Evolutionary conservation across 2,113 vertebrate genomes (phyloP).

Genomic region (Orthonyx spaldingii): DNA sequence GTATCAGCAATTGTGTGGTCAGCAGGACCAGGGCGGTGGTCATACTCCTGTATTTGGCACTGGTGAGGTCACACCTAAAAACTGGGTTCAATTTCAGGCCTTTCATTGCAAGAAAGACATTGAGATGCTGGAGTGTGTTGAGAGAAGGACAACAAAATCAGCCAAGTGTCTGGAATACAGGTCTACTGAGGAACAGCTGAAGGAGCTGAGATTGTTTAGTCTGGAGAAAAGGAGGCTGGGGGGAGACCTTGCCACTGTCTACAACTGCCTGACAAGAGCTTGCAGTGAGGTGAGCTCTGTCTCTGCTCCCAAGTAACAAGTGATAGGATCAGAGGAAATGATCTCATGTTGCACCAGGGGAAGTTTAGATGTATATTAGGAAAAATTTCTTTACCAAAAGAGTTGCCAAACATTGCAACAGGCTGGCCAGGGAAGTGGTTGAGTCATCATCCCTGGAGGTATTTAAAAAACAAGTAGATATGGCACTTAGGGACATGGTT

Average conservation of each 20-base stretch:
- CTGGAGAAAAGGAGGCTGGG: background rate
- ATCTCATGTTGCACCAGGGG: background rate
- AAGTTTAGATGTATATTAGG: background rate
- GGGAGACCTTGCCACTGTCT: background rate
- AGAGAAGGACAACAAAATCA: background rate
- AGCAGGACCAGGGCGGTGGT: background rate
- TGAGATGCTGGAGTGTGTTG: background rate
- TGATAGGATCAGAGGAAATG: background rate
- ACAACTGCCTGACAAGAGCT: background rate
- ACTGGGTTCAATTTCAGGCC: background rate
- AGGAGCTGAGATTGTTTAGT: background rate
- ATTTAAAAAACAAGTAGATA: background rate
- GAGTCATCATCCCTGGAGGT: background rate
- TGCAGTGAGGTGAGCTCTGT: fast-evolving
- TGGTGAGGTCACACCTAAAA: background rate
- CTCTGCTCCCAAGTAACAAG: background rate
- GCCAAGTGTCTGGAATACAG: no score
- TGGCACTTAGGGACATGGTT: background rate
- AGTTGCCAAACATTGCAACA: fast-evolving
- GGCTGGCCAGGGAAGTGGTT: background rate
- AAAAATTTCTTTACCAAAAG: background rate
- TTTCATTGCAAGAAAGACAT: background rate
- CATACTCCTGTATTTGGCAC: fast-evolving
- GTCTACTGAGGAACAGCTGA: background rate
- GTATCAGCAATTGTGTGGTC: background rate